Base-by-base conservation (phyloP, 1,140 invertebrate genomes). In the Ptiloglossa arizonensis region DNA sequence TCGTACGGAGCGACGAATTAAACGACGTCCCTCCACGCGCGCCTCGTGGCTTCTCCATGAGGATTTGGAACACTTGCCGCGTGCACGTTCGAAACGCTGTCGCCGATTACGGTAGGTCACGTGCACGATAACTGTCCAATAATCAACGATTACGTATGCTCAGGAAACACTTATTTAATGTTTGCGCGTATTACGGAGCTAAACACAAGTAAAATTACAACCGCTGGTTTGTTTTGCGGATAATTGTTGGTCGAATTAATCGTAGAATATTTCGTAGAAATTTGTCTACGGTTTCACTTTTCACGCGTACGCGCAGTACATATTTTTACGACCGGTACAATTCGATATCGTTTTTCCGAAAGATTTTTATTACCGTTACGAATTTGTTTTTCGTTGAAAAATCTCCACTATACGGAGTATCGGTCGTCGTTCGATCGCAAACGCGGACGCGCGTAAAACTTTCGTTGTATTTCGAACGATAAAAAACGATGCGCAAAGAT, bases 51-150 rank as follows among this genome's bases (percentile, higher is more conserved):
- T 48, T 38, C 80, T 54, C 67, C 81, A 70, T 80, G 80, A 81
- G 84, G 81, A 86, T 87, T 87, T 79, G 76, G 75, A 80, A 75
- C 83, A 82, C 75, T 89, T 88, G 86, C 87, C 88, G 88, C 87
- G 86, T 86, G 78, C 76, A 81, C 80, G 74, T 82, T 86, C 81
- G 68, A 90, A 90, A 80, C 78, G 68, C 62, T 77, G 83, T 87
- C 78, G 82, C 75, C 82, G 78, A 87, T 90, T 88, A 89, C 70
- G 77, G 80, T 80, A 87, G 87, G 88, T 89, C 89, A 90, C 89
- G 89, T 90, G 89, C 73, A 73, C 83, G 81, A 83, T 83, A 80
- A 71, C 71, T 73, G 75, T 68, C 85, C 82, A 85, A 87, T 86
- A 86, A 86, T 87, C 85, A 71, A 50, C 79, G 80, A 87, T 86